Conservation (phyloP, 2,113 vertebrate genomes). For the Plecotus auritus region DNA sequence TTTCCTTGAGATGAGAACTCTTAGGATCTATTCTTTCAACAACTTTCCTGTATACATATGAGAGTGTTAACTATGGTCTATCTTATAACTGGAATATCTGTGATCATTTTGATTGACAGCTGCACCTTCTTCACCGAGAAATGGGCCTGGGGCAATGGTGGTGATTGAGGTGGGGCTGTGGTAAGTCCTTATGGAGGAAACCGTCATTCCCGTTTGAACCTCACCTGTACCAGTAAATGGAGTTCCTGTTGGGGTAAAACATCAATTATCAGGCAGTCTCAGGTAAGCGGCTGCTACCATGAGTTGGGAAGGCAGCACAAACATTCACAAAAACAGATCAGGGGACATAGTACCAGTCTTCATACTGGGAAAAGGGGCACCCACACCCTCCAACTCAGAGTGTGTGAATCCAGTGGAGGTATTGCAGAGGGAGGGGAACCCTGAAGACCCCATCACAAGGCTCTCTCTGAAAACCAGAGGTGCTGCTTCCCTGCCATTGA, state of each 20-base stretch:
- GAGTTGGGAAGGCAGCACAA: neutral
- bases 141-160: no score
- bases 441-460: neutral
- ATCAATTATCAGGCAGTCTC: neutral
- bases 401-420: no score
- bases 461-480: neutral
- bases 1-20: neutral
- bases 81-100: neutral
- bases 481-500: neutral
- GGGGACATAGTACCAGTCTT: neutral
- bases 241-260: neutral
- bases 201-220: neutral
- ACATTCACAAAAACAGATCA: no score
- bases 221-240: neutral
- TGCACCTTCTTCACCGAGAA: neutral
- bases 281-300: neutral
- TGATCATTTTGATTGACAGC: neutral
- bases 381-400: neutral
- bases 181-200: neutral
- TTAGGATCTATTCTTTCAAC: neutral
- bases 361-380: neutral
- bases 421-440: neutral
- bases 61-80: neutral
- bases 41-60: neutral
- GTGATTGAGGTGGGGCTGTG: fast-evolving